Base-by-base conservation (phyloP, 2,113 vertebrate species). In the Catharus fuscescens region DNA sequence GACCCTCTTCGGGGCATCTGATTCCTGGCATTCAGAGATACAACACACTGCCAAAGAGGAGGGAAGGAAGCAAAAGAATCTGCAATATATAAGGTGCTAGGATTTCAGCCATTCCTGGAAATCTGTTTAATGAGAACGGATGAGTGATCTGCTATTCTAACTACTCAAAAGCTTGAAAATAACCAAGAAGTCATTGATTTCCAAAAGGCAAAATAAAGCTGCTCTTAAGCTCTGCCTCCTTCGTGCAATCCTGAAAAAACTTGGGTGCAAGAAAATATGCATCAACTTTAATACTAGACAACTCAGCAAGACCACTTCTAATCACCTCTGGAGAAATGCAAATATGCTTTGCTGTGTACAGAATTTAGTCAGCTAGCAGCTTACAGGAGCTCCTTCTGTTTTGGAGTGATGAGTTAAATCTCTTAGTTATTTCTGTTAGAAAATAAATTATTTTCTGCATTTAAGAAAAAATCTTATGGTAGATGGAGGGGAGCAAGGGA, bases 41-140 rank as follows among this genome's bases (percentile, higher is more conserved):
- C 4, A 71, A 42, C 2, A 11, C 31, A 31, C 31, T 57, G 50
- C 42, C 34, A 72, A 81, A 76, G 18, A 69, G 76, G 12, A 52
- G 25, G 50, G 25, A 67, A 80, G 64, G 64, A 86, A 89, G 42
- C 17, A 71, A 76, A 85, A 76, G 31, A 60, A 91, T 53, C 38
- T 66, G 59, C 79, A 66, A 25, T 32, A 74, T 26, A 40, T 5
- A 20, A 76, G 18, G 29, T 94, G 12, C 66, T 87, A 78, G 70
- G 53, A 95, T 79, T 91, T 87, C 77, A 76, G 53, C 59, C 70
- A 71, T 69, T 94, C 66, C 38, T 69, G 34, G 86, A 81, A 90
- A 88, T 81, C 48, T 71, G 9, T 77, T 82, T 80, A 65, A 79
- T 0, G 2, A 80, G 57, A 89, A 73, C 21, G n/a, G 23, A 91